phyloP scores from a whole-genome alignment of 2,888 invertebrate genomes.

The Cordilura impudica region DNA sequence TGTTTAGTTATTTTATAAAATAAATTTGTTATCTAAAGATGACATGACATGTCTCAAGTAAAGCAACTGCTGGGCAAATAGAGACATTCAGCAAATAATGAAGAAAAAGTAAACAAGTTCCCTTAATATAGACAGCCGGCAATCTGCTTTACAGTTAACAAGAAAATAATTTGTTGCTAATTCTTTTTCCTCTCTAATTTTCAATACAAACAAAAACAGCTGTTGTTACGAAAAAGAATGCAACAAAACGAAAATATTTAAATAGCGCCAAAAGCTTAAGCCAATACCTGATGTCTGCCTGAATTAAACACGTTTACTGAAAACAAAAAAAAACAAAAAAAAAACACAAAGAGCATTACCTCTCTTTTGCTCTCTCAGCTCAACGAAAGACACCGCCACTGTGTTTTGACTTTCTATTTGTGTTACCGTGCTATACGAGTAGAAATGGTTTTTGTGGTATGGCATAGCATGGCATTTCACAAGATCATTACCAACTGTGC shows the following conservation, averaged over 20 bases:
- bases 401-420: slow-evolving; percentile 54
- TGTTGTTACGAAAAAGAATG: slow-evolving; percentile 4
- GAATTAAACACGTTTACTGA: slow-evolving; percentile 26
- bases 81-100: not conserved
- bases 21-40: too few relatives aligned
- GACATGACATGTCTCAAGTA: too few relatives aligned
- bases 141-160: not conserved
- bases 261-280: slow-evolving; percentile 17
- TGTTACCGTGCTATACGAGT: slow-evolving; percentile 3
- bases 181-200: not conserved
- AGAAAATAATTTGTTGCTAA: not conserved
- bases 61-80: not conserved
- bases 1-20: too few relatives aligned
- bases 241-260: not conserved
- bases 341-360: slow-evolving; percentile 23
- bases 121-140: not conserved
- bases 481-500: slow-evolving; percentile 37
- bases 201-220: slow-evolving; percentile 28
- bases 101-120: not conserved
- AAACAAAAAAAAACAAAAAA: not conserved
- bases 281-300: not conserved
- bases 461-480: slow-evolving; percentile 9
- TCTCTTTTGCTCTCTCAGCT: not conserved
- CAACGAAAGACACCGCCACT: not conserved
- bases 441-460: not conserved